These are phyloP conservation scores for Cerastis leucographa DNA, from an alignment of 2,888 invertebrate genomes.

Conservation along the genomic window DNA sequence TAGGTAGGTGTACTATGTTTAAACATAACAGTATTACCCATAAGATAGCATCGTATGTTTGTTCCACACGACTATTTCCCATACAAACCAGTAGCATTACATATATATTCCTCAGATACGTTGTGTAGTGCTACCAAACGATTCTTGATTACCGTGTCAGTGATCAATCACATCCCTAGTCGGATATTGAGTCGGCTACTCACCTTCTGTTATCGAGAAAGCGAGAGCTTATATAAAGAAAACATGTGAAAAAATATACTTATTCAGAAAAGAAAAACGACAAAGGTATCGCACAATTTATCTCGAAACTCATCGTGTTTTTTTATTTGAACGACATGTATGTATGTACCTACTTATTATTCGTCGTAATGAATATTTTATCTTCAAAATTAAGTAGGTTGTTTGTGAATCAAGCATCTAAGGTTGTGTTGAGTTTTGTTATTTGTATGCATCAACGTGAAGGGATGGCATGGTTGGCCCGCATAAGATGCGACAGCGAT, in stretches of 20 bases:
- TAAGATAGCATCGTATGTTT: constrained; percentile 11
- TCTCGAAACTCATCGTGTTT: constrained; percentile 19
- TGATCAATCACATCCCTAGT: constrained; percentile 78
- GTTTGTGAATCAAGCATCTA: constrained; percentile 10
- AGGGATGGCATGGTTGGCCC: background rate
- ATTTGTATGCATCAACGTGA: background rate
- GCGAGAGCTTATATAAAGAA: constrained; percentile 39
- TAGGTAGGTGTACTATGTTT: background rate
- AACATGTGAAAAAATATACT: constrained; percentile 43
- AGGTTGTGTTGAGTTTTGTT: background rate
- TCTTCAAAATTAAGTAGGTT: constrained; percentile 19
- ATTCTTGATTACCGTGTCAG: constrained; percentile 62
- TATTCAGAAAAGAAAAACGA: constrained; percentile 21
- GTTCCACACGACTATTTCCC: constrained; percentile 49
- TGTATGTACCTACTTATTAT: constrained; percentile 7
- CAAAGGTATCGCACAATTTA: constrained; percentile 11
- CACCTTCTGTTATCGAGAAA: constrained; percentile 64
- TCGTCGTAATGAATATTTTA: constrained; percentile 31
- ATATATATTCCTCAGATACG: constrained; percentile 10
- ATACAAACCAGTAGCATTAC: constrained; percentile 46
- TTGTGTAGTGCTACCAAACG: constrained; percentile 37
- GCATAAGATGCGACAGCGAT: background rate
- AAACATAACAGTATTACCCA: background rate
- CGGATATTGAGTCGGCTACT: constrained; percentile 77
- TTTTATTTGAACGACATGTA: constrained; percentile 26